Percentiles rank a stretch among this genome's conserved stretches.
These are phyloP conservation scores for Polylopha cassiicola DNA, from an alignment of 2,888 invertebrate genomes.

Conservation along the genomic window DNA sequence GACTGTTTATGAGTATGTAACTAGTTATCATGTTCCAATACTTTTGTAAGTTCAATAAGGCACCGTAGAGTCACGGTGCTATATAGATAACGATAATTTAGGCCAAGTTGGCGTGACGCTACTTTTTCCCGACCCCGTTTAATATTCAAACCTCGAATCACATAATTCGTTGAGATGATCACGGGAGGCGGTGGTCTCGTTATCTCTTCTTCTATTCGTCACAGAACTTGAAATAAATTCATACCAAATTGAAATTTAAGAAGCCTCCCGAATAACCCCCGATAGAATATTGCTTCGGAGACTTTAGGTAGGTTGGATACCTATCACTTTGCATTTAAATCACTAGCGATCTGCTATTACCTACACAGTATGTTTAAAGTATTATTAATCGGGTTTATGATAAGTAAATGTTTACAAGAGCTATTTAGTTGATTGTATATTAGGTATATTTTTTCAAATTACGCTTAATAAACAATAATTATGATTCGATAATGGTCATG, in stretches of 20 bases:
- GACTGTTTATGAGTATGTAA: too few species aligned
- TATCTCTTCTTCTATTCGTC: slow-evolving; percentile 61
- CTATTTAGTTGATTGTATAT: too few species aligned
- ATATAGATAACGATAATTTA: slow-evolving; percentile 60
- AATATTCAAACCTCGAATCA: slow-evolving; percentile 59
- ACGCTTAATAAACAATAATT: too few species aligned
- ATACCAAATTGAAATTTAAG: slow-evolving; percentile 51
- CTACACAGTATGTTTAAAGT: too few species aligned
- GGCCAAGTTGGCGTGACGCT: slow-evolving; percentile 49
- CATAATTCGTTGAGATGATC: slow-evolving; percentile 66
- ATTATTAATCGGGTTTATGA: too few species aligned
- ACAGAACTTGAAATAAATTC: slow-evolving; percentile 48
- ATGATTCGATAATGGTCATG: too few species aligned
- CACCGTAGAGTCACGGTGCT: too few species aligned
- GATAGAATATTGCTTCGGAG: slow-evolving; percentile 33
- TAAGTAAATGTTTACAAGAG: too few species aligned
- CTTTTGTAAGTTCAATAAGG: too few species aligned
- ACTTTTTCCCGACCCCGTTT: slow-evolving; percentile 52
- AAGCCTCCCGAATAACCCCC: slow-evolving; percentile 32
- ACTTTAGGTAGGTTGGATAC: too few species aligned
- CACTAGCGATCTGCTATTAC: not conserved
- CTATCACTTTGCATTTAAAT: not conserved
- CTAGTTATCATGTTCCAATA: too few species aligned
- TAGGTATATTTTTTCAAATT: too few species aligned
- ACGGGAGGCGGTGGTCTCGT: slow-evolving; percentile 52